Conservation (phyloP, 2,888 invertebrate genomes). For the Heliconius erato region DNA sequence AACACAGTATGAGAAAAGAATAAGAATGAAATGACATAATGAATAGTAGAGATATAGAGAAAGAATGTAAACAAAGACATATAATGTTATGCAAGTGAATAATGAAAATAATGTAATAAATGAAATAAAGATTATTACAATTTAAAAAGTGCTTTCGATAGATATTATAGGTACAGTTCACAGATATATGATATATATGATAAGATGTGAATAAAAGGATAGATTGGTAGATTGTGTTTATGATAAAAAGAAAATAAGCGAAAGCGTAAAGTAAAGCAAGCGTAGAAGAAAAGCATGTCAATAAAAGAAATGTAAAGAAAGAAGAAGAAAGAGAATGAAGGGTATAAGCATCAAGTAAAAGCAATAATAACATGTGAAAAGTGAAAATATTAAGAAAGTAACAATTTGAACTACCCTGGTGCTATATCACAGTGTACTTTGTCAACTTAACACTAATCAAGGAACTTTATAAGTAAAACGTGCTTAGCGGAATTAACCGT, state of each 20-base stretch:
- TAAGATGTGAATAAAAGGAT: neutral
- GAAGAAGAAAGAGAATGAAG: slow-evolving; percentile 14
- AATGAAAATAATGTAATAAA: neutral
- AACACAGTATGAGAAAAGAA: neutral
- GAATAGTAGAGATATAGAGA: neutral
- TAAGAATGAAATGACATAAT: neutral
- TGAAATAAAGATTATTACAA: neutral
- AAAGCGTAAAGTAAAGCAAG: slow-evolving; percentile 31
- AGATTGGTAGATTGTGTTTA: neutral
- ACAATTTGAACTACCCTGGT: slow-evolving; percentile 67
- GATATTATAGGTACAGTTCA: neutral
- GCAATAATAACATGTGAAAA: slow-evolving; percentile 1
- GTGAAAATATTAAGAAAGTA: neutral
- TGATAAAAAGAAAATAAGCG: slow-evolving; percentile 3
- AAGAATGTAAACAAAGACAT: neutral
- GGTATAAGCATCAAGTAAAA: slow-evolving; percentile 30
- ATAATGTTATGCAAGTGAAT: neutral
- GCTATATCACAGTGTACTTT: slow-evolving; percentile 83
- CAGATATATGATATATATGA: neutral
- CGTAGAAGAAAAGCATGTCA: slow-evolving; percentile 5
- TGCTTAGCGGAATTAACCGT: slow-evolving; percentile 80
- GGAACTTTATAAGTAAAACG: slow-evolving; percentile 67
- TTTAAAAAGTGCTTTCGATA: neutral
- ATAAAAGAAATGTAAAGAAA: slow-evolving; percentile 1
- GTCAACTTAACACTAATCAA: slow-evolving; percentile 62